Conservation (phyloP, 35 echinoderm and acorn worm genomes). For the Heliocidaris tuberculata region DNA sequence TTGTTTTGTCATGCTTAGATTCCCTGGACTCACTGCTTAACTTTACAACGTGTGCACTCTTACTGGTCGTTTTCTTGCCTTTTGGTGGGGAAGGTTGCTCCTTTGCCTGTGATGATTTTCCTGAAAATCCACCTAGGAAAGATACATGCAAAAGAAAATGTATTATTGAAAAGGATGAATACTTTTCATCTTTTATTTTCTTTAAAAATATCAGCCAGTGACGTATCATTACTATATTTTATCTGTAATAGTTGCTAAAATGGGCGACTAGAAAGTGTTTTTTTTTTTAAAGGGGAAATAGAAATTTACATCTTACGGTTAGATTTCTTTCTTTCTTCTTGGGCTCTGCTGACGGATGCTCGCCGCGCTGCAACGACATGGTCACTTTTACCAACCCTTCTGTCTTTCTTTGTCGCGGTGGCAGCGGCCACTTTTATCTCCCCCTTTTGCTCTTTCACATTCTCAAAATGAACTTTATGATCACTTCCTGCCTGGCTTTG, state of each 20-base stretch:
- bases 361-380: conserved; percentile 9
- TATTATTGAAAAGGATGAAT: no score
- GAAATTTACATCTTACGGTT: conserved; percentile 12
- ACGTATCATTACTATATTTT: no score
- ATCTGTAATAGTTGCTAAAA: no score
- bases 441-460: background rate
- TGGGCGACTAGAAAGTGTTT: no score
- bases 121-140: background rate
- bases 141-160: no score
- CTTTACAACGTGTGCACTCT: conserved; percentile 31
- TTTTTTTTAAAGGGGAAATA: background rate
- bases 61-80: background rate
- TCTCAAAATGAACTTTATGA: conserved; percentile 15
- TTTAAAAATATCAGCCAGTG: no score
- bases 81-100: background rate
- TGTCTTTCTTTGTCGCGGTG: background rate
- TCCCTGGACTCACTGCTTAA: conserved; percentile 15
- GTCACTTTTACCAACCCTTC: background rate
- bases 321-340: background rate
- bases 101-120: background rate
- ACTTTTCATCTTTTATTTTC: no score
- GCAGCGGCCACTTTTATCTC: background rate
- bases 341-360: background rate
- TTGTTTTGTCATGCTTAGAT: background rate
- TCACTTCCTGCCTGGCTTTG: background rate